Base-by-base conservation (phyloP, 1,140 invertebrate species). In the Temnothorax nylanderi region DNA sequence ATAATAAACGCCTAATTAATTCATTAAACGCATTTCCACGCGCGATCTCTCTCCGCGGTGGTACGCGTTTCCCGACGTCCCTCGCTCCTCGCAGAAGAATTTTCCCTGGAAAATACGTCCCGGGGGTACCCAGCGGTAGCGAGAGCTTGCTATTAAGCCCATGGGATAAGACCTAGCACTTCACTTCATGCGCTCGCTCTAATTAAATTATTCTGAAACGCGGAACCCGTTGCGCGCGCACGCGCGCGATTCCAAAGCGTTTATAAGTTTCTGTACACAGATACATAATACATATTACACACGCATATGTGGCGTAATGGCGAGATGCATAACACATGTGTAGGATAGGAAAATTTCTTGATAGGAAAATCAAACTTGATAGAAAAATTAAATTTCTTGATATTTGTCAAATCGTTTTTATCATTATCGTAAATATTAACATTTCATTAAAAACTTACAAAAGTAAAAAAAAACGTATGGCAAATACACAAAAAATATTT, bases 191-290 rank as follows among this genome's bases (percentile, higher is more conserved):
- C 89, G 74, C 81, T 82, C 80, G 84, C 91, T 81, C 77, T 93
- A 93, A 93, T 93, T 93, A 93, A 93, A 93, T 93, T 93, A 93
- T 93, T 90, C 92, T 71, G 77, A 92, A 93, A 91, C 87, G 88
- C 67, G 56, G 72, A 80, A 67, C 74, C 54, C n/a, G n/a, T 65
- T 34, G 16, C 41, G 62, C 5, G 65, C 13, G 32, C 54, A 62
- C 32, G 67, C 26, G 44, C 56, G 75, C 32, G 47, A 56, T 21
- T 44, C 26, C 44, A 56, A 44, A 41, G 64, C 72, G 64, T 54
- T 71, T 62, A 41, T 8, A 65, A 32, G n/a, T 2, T 13, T 54
- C 18, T 21, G 10, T 13, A 47, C 64, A 60, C 54, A 13, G 18
- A 51, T 56, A 37, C 56, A 49, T 51, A 54, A 74, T 13, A 47